Conservation (phyloP, 1,140 invertebrate genomes). For the Cotesia vestalis region DNA sequence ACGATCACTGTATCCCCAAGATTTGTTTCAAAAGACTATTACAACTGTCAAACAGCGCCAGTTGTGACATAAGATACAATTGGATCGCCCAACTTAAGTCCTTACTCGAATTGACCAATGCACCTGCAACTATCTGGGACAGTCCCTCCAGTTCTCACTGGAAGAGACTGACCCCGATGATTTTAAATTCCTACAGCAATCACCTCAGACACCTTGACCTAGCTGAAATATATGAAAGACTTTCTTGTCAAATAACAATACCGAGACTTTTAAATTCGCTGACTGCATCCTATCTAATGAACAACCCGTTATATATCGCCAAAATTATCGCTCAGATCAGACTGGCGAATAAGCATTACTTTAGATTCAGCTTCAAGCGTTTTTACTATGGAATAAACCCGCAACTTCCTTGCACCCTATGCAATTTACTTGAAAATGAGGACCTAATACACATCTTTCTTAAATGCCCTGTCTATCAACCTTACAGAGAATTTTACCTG, state of each 20-base stretch:
- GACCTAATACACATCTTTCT: constrained; percentile 11
- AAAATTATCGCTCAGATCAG: neutral
- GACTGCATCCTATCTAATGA: neutral
- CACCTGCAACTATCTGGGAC: no score
- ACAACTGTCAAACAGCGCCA: no score
- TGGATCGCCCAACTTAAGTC: no score
- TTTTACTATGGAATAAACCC: neutral
- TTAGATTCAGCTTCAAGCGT: neutral
- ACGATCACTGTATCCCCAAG: no score
- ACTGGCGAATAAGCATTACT: neutral
- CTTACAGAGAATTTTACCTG: neutral
- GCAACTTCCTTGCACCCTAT: neutral
- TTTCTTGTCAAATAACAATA: neutral
- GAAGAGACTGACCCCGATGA: no score
- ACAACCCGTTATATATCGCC: neutral
- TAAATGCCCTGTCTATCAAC: constrained; percentile 1
- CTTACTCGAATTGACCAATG: no score
- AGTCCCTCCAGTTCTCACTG: no score
- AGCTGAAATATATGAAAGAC: neutral
- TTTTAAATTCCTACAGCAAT: no score
- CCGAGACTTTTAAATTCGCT: neutral
- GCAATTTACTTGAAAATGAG: constrained; percentile 4
- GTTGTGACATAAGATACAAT: no score
- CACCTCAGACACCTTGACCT: neutral
- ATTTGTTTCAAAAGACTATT: no score